Conservation (phyloP, 64 coral and sea anemone species). For the Stylophora pistillata region DNA sequence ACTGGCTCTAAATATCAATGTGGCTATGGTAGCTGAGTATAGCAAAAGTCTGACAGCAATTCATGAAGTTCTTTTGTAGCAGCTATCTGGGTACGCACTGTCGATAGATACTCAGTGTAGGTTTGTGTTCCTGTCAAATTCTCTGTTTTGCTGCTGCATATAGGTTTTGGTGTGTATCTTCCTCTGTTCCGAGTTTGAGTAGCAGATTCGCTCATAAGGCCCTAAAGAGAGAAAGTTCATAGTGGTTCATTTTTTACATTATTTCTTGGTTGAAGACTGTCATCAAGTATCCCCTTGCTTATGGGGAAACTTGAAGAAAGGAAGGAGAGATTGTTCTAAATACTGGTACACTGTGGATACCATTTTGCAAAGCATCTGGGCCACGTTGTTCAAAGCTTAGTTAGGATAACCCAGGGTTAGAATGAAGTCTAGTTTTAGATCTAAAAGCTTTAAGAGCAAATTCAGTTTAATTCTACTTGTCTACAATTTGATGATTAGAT, state of each 20-base stretch:
- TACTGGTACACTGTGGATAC: too few species aligned
- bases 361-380: too few species aligned
- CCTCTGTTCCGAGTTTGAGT: conserved; percentile 29
- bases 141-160: conserved; percentile 23
- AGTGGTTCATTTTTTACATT: neutral
- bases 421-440: too few species aligned
- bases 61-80: conserved; percentile 74
- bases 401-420: too few species aligned
- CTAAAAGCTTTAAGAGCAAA: too few species aligned
- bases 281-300: too few species aligned
- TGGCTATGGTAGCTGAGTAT: conserved; percentile 14
- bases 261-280: neutral
- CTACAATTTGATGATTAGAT: too few species aligned
- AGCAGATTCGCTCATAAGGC: conserved; percentile 47
- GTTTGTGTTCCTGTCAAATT: conserved; percentile 28
- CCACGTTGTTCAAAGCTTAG: too few species aligned
- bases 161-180: conserved; percentile 54
- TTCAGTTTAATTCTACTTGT: too few species aligned
- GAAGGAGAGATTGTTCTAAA: too few species aligned
- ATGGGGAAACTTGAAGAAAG: too few species aligned
- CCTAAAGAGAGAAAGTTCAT: conserved; percentile 23
- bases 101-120: conserved; percentile 74
- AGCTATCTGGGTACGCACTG: conserved; percentile 52
- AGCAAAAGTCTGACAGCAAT: conserved; percentile 61
- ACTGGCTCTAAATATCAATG: too few species aligned